These are phyloP conservation scores for Muscina levida DNA, from an alignment of 2,888 invertebrate species.

Conservation along the genomic window DNA sequence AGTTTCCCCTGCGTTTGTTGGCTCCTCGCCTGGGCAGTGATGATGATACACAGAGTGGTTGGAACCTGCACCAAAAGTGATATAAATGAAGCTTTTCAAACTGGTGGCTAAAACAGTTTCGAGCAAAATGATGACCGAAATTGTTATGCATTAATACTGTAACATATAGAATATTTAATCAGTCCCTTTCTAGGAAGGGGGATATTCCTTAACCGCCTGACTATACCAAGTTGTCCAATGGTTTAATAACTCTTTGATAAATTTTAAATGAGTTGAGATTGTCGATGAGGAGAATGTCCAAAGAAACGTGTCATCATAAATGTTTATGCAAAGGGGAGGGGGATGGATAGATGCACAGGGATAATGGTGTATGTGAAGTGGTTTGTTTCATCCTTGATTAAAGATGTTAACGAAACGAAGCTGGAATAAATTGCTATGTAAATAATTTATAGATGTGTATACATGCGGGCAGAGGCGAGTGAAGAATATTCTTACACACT, in stretches of 20 bases:
- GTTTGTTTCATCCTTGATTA: no score
- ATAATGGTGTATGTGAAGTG: background rate
- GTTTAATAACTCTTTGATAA: constrained; percentile 5
- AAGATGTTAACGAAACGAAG: no score
- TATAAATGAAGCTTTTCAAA: constrained; percentile 14
- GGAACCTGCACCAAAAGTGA: background rate
- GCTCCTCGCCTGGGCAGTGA: background rate
- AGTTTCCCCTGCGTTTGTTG: background rate
- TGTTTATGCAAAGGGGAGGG: background rate
- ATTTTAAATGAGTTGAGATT: background rate
- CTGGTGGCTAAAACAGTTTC: background rate
- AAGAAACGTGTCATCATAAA: constrained; percentile 1
- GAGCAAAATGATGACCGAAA: background rate
- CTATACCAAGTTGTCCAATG: background rate
- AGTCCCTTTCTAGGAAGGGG: background rate
- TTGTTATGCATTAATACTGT: background rate
- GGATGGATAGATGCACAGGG: background rate
- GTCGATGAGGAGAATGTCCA: background rate
- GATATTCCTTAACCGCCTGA: background rate
- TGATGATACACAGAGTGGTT: background rate
- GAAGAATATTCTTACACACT: no score
- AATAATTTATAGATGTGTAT: no score
- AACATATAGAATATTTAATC: no score
- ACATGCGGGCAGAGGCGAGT: no score
- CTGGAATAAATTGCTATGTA: no score